Conservation (phyloP, 2,113 vertebrate species). For the Dromaius novaehollandiae region DNA sequence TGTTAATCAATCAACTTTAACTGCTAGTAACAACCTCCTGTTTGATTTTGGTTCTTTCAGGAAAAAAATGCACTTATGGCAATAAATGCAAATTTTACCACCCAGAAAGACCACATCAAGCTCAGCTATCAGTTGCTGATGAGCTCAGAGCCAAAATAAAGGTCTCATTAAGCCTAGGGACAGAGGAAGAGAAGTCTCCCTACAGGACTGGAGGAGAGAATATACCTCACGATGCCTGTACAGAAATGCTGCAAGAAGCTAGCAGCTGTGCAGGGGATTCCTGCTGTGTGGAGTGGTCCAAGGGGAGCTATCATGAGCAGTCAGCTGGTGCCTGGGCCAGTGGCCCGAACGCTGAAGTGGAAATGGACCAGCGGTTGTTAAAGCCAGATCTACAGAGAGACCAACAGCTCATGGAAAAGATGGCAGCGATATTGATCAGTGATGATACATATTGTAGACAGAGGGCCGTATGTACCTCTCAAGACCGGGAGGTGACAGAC, state of each 20-base stretch:
- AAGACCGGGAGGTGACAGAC: not conserved
- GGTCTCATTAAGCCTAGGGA: not conserved
- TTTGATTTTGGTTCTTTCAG: conserved; percentile 63
- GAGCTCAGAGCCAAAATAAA: conserved; percentile 84
- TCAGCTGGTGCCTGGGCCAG: not conserved
- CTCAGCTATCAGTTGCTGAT: conserved; percentile 86
- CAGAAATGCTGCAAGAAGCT: not conserved
- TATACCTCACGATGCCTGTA: accelerated
- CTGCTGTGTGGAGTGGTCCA: not conserved
- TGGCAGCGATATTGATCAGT: not conserved
- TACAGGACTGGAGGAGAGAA: not conserved
- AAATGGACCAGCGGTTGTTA: not conserved
- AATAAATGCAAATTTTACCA: conserved; percentile 93
- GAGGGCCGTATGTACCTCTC: accelerated
- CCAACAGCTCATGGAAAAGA: not conserved
- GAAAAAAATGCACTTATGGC: conserved; percentile 92
- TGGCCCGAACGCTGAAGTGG: accelerated
- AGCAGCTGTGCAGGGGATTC: not conserved
- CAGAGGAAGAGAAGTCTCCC: not conserved
- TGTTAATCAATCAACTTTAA: accelerated
- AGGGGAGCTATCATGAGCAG: not conserved
- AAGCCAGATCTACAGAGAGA: not conserved
- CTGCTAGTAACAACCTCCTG: not conserved
- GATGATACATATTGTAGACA: accelerated
- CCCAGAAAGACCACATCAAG: conserved; percentile 80